A percentile compares a stretch with the other conserved stretches of the same genome.
phyloP scores from a whole-genome alignment of 1,140 invertebrate species.

The Drosophila baimaii region DNA sequence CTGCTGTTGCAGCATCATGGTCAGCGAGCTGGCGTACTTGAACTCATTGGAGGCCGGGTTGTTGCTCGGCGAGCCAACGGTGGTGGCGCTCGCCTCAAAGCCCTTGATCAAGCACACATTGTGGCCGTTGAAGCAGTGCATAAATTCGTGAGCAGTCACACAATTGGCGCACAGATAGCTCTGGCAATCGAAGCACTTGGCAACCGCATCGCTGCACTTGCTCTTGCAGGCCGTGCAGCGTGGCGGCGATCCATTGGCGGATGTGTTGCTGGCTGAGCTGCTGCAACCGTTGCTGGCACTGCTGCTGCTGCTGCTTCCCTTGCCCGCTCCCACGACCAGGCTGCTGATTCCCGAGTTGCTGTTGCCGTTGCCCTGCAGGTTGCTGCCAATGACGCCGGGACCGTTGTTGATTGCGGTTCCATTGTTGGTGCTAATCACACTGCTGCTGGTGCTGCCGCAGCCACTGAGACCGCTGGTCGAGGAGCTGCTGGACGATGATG shows the following conservation, averaged over 20 bases:
- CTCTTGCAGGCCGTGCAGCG: constrained; percentile 95
- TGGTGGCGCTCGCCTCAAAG: constrained; percentile 53
- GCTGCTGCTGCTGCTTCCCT: constrained; percentile 46
- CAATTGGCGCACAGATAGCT: constrained; percentile 98
- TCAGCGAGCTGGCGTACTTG: constrained; percentile 76
- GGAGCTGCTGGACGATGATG: constrained; percentile 70
- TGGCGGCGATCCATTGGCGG: constrained; percentile 66
- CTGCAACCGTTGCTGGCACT: constrained; percentile 20
- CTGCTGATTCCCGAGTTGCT: constrained; percentile 60
- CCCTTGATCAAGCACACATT: constrained; percentile 87
- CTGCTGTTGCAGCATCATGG: constrained; percentile 81
- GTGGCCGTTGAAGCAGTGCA: constrained; percentile 99
- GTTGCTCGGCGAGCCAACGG: constrained; percentile 47
- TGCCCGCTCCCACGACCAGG: constrained; percentile 67
- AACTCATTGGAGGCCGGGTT: constrained; percentile 73
- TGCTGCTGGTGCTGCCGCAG: constrained; percentile 77
- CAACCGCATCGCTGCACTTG: constrained; percentile 93
- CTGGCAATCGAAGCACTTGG: constrained; percentile 96
- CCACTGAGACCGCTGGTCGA: constrained; percentile 78
- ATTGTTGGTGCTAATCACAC: constrained; percentile 64
- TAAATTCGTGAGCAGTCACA: constrained; percentile 98
- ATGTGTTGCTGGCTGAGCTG: constrained; percentile 26
- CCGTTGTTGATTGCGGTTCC: constrained; percentile 57
- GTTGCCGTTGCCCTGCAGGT: constrained; percentile 54
- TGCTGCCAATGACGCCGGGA: constrained; percentile 78